A percentile compares a stretch with the other conserved stretches of the same genome.
These are phyloP conservation scores for Tuta absoluta DNA, from an alignment of 2,888 invertebrate genomes.

Conservation along the genomic window DNA sequence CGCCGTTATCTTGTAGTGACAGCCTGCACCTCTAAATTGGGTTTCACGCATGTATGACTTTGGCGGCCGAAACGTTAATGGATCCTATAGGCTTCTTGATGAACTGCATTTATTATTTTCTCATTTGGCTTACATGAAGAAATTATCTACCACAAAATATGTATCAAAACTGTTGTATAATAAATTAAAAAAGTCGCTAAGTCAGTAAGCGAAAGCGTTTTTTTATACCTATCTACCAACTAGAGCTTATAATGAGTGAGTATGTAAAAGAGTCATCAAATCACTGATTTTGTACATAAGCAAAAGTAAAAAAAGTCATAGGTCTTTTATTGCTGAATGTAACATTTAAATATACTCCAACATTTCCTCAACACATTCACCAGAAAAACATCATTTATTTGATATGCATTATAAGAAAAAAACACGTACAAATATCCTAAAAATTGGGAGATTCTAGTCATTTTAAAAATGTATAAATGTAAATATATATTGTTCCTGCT, in stretches of 20 bases:
- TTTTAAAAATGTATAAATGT: too few relatives aligned
- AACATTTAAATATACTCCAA: neutral
- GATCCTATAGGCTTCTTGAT: too few relatives aligned
- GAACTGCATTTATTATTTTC: neutral
- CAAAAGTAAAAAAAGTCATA: neutral
- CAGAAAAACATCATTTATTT: too few relatives aligned
- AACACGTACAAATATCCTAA: too few relatives aligned
- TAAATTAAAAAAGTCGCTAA: constrained; percentile 3
- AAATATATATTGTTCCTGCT: neutral
- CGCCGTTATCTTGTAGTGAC: too few relatives aligned
- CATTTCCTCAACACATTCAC: too few relatives aligned
- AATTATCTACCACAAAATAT: neutral
- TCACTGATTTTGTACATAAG: constrained; percentile 32
- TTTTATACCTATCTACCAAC: constrained; percentile 43
- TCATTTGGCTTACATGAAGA: neutral
- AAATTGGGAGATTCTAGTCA: too few relatives aligned
- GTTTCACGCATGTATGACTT: too few relatives aligned
- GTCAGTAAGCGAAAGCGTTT: constrained; percentile 44
- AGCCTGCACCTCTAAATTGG: too few relatives aligned
- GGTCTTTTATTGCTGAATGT: neutral
- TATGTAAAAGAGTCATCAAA: constrained; percentile 40
- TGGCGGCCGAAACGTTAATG: too few relatives aligned
- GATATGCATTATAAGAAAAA: too few relatives aligned
- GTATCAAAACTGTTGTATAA: constrained; percentile 1
- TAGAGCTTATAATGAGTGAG: constrained; percentile 26